Percentiles rank a stretch among this genome's conserved stretches.
Conservation (phyloP, 2,113 vertebrate species). For the Mellivora capensis region DNA sequence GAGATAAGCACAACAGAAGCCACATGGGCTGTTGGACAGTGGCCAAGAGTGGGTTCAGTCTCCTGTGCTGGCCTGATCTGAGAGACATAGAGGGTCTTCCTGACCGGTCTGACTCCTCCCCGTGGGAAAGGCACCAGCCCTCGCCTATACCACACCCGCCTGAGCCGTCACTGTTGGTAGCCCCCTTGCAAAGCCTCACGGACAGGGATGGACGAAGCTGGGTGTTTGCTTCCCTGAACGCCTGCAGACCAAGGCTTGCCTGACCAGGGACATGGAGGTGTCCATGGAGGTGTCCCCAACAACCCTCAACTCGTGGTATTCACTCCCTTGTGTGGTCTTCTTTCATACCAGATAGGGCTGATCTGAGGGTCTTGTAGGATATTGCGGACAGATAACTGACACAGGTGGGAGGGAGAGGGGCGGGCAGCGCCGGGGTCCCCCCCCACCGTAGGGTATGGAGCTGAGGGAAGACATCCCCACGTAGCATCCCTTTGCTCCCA, state of each 20-base stretch:
- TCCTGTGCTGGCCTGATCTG: not conserved
- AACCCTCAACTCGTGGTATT: not conserved
- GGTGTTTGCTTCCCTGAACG: constrained; percentile 37
- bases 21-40: not conserved
- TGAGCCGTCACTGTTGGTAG: not conserved
- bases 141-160: not conserved
- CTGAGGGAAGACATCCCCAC: not conserved
- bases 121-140: not conserved
- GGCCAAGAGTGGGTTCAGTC: not conserved
- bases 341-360: not conserved
- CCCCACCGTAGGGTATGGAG: not conserved
- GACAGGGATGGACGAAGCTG: not conserved
- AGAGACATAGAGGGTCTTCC: not conserved
- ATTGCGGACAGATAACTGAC: not conserved
- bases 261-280: not conserved
- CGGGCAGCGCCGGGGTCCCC: not conserved
- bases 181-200: not conserved
- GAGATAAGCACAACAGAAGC: not conserved
- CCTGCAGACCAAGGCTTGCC: not conserved
- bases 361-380: not conserved
- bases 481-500: not conserved
- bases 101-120: not conserved
- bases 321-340: not conserved
- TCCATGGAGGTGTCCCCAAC: fast-evolving
- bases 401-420: not conserved